Percentiles rank a stretch among this genome's conserved stretches.
Conservation (phyloP, 2,888 invertebrate species). For the Standfussiana lucernea region DNA sequence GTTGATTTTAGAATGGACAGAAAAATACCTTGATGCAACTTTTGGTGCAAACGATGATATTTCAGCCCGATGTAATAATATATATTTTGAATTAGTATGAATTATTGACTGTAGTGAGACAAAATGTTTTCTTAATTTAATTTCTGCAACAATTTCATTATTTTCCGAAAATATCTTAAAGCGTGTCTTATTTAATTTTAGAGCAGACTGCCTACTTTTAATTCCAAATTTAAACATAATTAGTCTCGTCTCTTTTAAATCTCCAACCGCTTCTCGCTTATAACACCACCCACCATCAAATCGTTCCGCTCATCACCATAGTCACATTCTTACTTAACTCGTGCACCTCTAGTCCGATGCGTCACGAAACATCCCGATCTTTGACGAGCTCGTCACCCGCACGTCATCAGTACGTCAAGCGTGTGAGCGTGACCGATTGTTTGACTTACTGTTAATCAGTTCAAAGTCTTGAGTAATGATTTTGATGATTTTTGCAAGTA, state of each 20-base stretch:
- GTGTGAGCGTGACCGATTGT: conserved; percentile 60
- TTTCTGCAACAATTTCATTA: too few species aligned
- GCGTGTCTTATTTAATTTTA: neutral
- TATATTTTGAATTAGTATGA: neutral
- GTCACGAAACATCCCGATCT: conserved; percentile 62
- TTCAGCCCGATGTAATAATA: neutral
- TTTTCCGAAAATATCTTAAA: neutral
- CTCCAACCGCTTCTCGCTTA: neutral
- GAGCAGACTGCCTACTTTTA: neutral
- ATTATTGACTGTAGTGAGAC: neutral
- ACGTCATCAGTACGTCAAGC: conserved; percentile 54
- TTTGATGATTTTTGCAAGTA: conserved; percentile 18
- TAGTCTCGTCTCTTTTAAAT: neutral
- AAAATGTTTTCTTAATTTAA: too few species aligned
- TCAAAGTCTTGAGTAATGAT: conserved; percentile 50
- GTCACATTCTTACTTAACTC: conserved; percentile 28
- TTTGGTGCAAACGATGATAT: neutral
- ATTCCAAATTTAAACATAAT: neutral
- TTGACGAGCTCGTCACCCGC: conserved; percentile 50
- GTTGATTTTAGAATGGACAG: conserved; percentile 15
- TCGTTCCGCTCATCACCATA: conserved; percentile 12
- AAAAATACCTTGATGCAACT: conserved; percentile 10
- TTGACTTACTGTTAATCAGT: conserved; percentile 52
- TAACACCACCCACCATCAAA: neutral
- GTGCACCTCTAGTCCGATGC: conserved; percentile 53